phyloP scores from a whole-genome alignment of 2,888 invertebrate genomes.

The Eugnorisma glareosa region DNA sequence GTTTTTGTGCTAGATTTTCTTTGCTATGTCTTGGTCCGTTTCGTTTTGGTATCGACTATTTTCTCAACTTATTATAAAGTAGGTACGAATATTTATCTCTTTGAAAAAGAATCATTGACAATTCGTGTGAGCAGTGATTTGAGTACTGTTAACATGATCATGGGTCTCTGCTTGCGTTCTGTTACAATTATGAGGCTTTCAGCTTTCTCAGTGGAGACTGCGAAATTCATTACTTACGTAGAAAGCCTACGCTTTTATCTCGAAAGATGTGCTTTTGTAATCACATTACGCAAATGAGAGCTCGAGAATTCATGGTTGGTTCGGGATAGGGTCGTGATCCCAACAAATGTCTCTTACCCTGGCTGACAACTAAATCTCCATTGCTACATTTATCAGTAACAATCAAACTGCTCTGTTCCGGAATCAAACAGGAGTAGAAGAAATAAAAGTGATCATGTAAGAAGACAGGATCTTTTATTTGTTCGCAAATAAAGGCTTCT shows the following conservation, averaged over 20 bases:
- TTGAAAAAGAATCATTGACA: slow-evolving; percentile 40
- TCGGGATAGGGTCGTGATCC: slow-evolving; percentile 87
- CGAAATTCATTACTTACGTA: slow-evolving; percentile 89
- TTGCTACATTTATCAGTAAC: slow-evolving; percentile 74
- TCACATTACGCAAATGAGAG: slow-evolving; percentile 90
- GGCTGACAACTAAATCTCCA: slow-evolving; percentile 80
- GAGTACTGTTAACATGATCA: slow-evolving; percentile 59
- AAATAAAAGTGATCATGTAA: slow-evolving; percentile 9
- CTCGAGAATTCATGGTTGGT: slow-evolving; percentile 86
- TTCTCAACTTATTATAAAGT: slow-evolving; percentile 12
- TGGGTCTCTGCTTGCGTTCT: slow-evolving; percentile 66
- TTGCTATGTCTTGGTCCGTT: slow-evolving; percentile 18
- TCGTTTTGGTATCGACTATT: slow-evolving; percentile 21
- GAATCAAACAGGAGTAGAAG: slow-evolving; percentile 27
- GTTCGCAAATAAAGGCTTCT: slow-evolving; percentile 7
- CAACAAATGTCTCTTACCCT: slow-evolving; percentile 86
- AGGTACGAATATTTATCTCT: slow-evolving; percentile 8
- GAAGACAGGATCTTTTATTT: slow-evolving; percentile 10
- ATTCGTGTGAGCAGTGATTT: slow-evolving; percentile 45
- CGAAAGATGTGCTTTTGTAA: slow-evolving; percentile 90
- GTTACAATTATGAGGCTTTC: slow-evolving; percentile 81
- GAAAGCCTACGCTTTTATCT: slow-evolving; percentile 88
- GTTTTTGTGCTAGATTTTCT: slow-evolving; percentile 27
- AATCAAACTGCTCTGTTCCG: slow-evolving; percentile 60
- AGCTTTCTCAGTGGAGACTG: slow-evolving; percentile 80